Percentiles rank a stretch among this genome's conserved stretches.
phyloP scores from a whole-genome alignment of 1,140 invertebrate genomes.

The Drosophila repletoides region DNA sequence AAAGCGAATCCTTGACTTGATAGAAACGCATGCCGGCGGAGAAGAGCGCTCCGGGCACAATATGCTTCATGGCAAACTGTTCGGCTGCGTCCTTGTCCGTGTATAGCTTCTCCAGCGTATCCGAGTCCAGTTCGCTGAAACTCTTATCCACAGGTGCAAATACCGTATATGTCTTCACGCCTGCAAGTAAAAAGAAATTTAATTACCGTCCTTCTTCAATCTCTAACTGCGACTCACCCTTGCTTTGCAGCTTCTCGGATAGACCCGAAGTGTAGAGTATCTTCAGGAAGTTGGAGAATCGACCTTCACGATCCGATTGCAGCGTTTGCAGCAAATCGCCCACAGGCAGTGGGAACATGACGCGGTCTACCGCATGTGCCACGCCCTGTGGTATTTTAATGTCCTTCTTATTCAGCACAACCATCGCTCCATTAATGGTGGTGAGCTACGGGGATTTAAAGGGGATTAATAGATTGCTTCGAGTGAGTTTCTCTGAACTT shows the following conservation, averaged over 20 bases:
- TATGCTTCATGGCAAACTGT: slow-evolving; percentile 90
- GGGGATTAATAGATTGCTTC: not conserved
- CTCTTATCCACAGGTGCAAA: slow-evolving; percentile 93
- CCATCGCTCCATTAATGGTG: slow-evolving; percentile 91
- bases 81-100: slow-evolving; percentile 86
- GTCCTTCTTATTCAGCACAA: slow-evolving; percentile 90
- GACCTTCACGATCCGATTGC: slow-evolving; percentile 89
- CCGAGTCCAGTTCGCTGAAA: slow-evolving; percentile 86
- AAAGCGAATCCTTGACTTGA: slow-evolving; percentile 90
- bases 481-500: slow-evolving; percentile 46
- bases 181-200: slow-evolving; percentile 75
- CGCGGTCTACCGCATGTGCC: slow-evolving; percentile 92
- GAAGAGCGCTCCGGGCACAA: slow-evolving; percentile 90
- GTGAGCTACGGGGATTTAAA: slow-evolving; percentile 84
- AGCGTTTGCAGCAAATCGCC: slow-evolving; percentile 92
- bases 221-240: slow-evolving; percentile 43
- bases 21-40: slow-evolving; percentile 93
- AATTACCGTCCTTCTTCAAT: not conserved
- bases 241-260: slow-evolving; percentile 86
- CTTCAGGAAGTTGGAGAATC: slow-evolving; percentile 90
- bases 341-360: slow-evolving; percentile 93
- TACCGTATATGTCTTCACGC: slow-evolving; percentile 91
- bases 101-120: slow-evolving; percentile 85
- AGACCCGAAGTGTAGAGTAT: slow-evolving; percentile 89
- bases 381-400: slow-evolving; percentile 92